Evolutionary conservation across 1,140 invertebrate genomes (phyloP).

Genomic region (Cydia splendana): DNA sequence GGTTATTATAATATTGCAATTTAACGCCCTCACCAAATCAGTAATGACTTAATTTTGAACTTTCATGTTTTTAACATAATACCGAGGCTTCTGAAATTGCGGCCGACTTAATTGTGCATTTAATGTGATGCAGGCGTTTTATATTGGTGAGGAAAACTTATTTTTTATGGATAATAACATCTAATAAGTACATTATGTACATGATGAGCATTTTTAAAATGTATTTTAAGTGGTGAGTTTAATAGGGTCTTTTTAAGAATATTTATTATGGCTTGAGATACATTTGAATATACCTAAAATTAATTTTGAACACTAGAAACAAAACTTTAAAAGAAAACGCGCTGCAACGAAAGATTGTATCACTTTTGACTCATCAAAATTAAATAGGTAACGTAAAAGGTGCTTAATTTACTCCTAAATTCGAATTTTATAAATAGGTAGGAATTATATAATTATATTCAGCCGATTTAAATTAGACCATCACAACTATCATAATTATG

Average conservation of each 20-base stretch:
- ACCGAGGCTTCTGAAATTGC: conserved; percentile 40
- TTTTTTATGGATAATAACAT: conserved; percentile 1
- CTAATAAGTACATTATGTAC: conserved; percentile 1
- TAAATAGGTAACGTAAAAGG: too few species aligned
- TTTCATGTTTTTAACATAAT: conserved; percentile 36
- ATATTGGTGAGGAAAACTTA: conserved; percentile 14
- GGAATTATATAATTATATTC: too few species aligned
- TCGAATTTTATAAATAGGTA: too few species aligned
- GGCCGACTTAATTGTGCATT: conserved; percentile 1
- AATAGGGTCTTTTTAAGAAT: background rate
- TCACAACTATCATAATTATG: too few species aligned
- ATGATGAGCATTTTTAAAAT: background rate
- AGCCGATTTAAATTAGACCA: too few species aligned
- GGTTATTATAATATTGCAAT: conserved; percentile 54
- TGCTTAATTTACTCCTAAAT: too few species aligned
- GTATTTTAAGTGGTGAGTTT: background rate
- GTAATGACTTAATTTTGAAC: conserved; percentile 64
- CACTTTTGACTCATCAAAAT: too few species aligned
- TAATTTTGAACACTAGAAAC: too few species aligned
- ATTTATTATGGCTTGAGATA: too few species aligned
- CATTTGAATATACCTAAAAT: too few species aligned
- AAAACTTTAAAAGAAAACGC: too few species aligned
- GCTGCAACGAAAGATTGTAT: too few species aligned
- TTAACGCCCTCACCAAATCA: conserved; percentile 59
- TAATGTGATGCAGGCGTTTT: conserved; percentile 13